Base-by-base conservation (phyloP, 2,888 invertebrate species). In the Cephus pulcher region DNA sequence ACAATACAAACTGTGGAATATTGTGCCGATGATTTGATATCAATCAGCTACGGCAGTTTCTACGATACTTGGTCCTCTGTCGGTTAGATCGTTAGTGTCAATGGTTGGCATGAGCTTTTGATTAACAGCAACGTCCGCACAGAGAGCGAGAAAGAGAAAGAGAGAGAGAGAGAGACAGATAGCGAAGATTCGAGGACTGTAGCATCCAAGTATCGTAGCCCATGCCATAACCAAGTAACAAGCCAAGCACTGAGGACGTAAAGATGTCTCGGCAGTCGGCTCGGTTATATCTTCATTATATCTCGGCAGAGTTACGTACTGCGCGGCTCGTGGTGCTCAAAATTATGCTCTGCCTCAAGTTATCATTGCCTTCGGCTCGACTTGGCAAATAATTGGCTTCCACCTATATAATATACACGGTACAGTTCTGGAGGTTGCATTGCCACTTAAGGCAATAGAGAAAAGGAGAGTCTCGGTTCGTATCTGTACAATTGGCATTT, bases 201-300 rank as follows among this genome's bases (percentile, higher is more conserved):
- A 70, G 70, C 70, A 70, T 70, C 70, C 30, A 32, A 70, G 70
- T 79, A 81, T 81, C 81, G 80, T 78, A 35, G 76, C 78, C 71
- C 80, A 76, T 81, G 81, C 82, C 80, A 83, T 82, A 87, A 85
- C 83, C 85, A 84, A 86, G 88, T 89, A 90, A 90, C 90, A 86
- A 90, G 89, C 88, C 83, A 83, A 80, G 85, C 84, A 85, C 84
- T 84, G 79, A 81, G 86, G 80, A 88, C 89, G 90, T 90, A 90
- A 90, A 90, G 89, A 90, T 90, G 90, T 91, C 90, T 90, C 87
- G 88, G 85, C 86, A 85, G 85, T 88, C 84, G 86, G 85, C 87
- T 87, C 85, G 89, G 90, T 90, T 90, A 89, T 90, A 90, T 91
- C 91, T 91, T 90, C 90, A 90, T 91, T 91, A 90, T 88, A 88